Evolutionary conservation across 2,113 vertebrate species (phyloP).

Genomic region (Callipepla squamata): DNA sequence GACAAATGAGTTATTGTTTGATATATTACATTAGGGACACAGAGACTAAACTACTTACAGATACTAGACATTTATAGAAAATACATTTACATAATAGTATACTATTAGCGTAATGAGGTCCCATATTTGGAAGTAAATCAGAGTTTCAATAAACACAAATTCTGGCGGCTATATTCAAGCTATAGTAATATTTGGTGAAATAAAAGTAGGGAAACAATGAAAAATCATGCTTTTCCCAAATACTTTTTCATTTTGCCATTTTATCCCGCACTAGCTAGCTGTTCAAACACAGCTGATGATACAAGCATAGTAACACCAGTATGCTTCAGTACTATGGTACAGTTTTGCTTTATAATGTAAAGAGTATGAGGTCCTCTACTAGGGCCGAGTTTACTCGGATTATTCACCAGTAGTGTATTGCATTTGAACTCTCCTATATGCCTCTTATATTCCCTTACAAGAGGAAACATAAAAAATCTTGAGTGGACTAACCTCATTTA

Average conservation of each 20-base stretch:
- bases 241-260: not conserved
- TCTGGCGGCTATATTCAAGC: conserved; percentile 9
- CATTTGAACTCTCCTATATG: not conserved
- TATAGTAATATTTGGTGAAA: not conserved
- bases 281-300: not conserved
- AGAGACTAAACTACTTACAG: conserved; percentile 77
- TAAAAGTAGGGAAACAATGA: conserved; percentile 1
- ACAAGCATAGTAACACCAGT: not conserved
- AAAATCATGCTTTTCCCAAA: conserved; percentile 20
- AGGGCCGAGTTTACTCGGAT: not conserved
- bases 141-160: conserved; percentile 45
- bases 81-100: conserved; percentile 73
- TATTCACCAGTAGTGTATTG: not conserved
- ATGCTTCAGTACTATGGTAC: not conserved
- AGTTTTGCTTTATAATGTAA: not conserved
- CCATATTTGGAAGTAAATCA: conserved; percentile 64
- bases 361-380: not conserved
- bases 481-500: not conserved
- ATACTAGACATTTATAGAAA: conserved; percentile 76
- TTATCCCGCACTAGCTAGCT: not conserved
- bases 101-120: conserved; percentile 74
- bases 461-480: not conserved
- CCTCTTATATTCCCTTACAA: not conserved
- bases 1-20: conserved; percentile 84
- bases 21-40: conserved; percentile 77